Percentiles rank a stretch among this genome's conserved stretches.
phyloP scores from a whole-genome alignment of 2,797 vertebrate genomes.

The Mormyrops boulengeri region DNA sequence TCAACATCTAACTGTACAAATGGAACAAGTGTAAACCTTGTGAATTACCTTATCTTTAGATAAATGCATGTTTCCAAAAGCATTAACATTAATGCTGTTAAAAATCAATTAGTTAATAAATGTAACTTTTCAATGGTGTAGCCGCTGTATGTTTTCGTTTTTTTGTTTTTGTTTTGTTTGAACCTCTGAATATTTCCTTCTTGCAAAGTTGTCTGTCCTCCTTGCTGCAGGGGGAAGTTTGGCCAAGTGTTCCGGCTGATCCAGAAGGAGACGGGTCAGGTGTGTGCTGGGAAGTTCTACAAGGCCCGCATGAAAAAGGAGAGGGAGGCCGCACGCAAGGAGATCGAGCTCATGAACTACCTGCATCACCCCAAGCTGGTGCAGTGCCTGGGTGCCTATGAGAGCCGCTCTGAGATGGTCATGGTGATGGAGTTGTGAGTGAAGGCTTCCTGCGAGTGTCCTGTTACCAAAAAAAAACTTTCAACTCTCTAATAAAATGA shows the following conservation, averaged over 20 bases:
- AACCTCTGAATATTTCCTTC: background rate
- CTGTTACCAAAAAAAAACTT: background rate
- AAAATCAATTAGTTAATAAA: background rate
- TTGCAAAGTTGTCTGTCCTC: background rate
- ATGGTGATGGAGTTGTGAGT: conserved; percentile 81
- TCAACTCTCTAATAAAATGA: background rate
- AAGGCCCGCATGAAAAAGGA: conserved; percentile 65
- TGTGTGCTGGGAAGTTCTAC: conserved; percentile 77
- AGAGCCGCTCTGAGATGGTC: conserved; percentile 66
- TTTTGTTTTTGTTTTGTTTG: background rate
- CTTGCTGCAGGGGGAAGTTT: conserved; percentile 69
- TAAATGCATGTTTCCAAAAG: background rate
- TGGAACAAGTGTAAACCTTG: background rate
- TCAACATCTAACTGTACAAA: background rate
- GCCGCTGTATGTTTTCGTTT: background rate
- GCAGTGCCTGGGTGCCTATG: conserved; percentile 74
- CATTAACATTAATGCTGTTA: background rate
- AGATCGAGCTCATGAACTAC: conserved; percentile 81
- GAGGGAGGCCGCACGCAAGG: conserved; percentile 58
- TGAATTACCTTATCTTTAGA: background rate
- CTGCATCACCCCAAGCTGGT: conserved; percentile 78
- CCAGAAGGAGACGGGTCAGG: conserved; percentile 62
- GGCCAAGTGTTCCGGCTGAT: conserved; percentile 71
- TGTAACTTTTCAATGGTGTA: background rate
- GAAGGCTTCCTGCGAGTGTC: background rate